Conservation (phyloP, 2,888 invertebrate genomes). For the Drosophila meridiana region DNA sequence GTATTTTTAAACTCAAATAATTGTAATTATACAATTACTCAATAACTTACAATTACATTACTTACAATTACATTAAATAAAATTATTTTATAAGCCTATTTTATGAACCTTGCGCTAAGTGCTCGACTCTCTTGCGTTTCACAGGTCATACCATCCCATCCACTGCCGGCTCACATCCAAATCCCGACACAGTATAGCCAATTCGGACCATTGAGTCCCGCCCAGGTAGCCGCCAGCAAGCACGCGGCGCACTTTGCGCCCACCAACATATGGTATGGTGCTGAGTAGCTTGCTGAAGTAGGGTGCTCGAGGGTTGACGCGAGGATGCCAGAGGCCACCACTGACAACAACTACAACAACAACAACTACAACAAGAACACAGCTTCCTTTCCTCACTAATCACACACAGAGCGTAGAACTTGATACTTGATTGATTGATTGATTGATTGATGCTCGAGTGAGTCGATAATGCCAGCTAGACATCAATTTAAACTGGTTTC, state of each 20-base stretch:
- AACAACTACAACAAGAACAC: conserved; percentile 32
- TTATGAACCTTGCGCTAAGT: not conserved
- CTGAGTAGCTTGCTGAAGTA: conserved; percentile 78
- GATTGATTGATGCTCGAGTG: conserved; percentile 81
- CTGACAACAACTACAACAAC: conserved; percentile 36
- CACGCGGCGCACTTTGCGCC: conserved; percentile 85
- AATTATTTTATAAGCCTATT: not conserved
- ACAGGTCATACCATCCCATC: conserved; percentile 89
- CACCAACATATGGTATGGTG: conserved; percentile 85
- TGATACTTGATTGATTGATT: conserved; percentile 46
- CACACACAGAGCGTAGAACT: conserved; percentile 44
- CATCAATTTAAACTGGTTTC: conserved; percentile 47
- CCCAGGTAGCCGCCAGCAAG: conserved; percentile 85
- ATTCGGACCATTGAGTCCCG: conserved; percentile 85
- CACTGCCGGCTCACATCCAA: conserved; percentile 93
- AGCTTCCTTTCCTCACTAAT: conserved; percentile 22
- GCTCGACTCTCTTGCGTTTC: not conserved
- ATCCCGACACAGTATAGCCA: conserved; percentile 89
- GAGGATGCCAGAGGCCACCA: conserved; percentile 35
- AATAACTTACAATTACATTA: not conserved
- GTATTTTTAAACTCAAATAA: too few species aligned
- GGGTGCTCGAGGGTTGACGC: conserved; percentile 62
- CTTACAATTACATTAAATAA: not conserved
- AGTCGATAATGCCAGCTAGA: conserved; percentile 72
- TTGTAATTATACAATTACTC: too few species aligned